phyloP scores from a whole-genome alignment of 1,140 invertebrate genomes.

The Elysia chlorotica region DNA sequence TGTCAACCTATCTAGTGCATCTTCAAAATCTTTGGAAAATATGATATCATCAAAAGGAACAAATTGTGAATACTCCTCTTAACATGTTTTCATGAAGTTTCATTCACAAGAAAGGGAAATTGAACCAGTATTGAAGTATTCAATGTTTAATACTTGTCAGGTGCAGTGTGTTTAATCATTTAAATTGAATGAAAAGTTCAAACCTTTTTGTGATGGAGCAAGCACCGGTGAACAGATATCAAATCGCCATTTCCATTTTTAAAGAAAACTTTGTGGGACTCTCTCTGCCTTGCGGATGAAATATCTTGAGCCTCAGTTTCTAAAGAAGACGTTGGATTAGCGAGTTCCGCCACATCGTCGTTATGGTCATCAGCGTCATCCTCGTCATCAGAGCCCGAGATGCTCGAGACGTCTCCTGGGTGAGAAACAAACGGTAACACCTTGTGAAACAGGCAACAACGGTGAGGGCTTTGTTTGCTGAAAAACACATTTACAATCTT shows the following conservation, averaged over 20 bases:
- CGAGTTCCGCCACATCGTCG: constrained; percentile 32
- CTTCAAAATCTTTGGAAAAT: not conserved
- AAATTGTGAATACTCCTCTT: not conserved
- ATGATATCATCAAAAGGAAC: not conserved
- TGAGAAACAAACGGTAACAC: constrained; percentile 9
- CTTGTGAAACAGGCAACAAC: no score
- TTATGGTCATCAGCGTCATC: constrained; percentile 55
- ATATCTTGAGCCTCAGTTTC: constrained; percentile 30
- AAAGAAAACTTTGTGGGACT: constrained; percentile 73
- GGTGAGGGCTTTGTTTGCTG: no score
- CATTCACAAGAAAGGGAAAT: no score
- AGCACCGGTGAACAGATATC: constrained; percentile 75
- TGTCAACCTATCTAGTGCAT: not conserved
- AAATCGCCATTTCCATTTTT: constrained; percentile 72
- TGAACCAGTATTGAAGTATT: no score
- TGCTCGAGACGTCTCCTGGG: constrained; percentile 75
- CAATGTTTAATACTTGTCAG: no score
- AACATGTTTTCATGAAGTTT: not conserved
- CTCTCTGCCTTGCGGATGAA: constrained; percentile 23
- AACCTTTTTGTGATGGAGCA: constrained; percentile 62
- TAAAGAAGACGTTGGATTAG: constrained; percentile 11
- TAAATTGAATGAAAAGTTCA: no score
- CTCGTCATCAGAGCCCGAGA: constrained; percentile 76
- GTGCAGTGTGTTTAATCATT: no score
- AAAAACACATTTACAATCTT: no score